Conservation (phyloP, 2,797 vertebrate species). For the Amazona finschi region DNA sequence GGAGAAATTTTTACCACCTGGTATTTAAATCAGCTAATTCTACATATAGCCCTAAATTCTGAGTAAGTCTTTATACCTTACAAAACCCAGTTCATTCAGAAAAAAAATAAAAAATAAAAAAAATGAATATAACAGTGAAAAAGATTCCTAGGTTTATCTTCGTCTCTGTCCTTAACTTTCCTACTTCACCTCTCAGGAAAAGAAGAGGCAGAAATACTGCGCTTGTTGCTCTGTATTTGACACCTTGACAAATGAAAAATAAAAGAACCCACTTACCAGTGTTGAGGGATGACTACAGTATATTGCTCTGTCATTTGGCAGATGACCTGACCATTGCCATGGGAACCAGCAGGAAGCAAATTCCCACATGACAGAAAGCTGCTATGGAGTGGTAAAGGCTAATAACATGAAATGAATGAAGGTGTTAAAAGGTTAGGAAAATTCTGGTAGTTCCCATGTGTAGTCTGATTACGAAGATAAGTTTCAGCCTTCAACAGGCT, state of each 20-base stretch:
- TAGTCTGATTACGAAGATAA: neutral
- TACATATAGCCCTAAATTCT: fast-evolving
- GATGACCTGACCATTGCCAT: slow-evolving; percentile 6
- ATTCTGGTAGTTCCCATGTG: neutral
- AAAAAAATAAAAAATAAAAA: neutral
- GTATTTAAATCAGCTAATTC: neutral
- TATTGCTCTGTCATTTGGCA: slow-evolving; percentile 4
- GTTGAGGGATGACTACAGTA: neutral
- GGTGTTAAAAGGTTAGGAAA: slow-evolving; percentile 31
- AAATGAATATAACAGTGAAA: neutral
- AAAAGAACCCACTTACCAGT: slow-evolving; percentile 3
- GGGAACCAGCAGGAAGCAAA: slow-evolving; percentile 25
- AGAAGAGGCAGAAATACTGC: neutral
- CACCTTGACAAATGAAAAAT: slow-evolving; percentile 26
- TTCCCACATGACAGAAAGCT: neutral
- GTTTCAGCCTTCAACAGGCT: neutral
- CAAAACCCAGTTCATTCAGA: neutral
- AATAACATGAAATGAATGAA: slow-evolving; percentile 6
- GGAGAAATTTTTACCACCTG: neutral
- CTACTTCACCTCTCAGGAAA: neutral
- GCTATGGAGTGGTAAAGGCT: neutral
- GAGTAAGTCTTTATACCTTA: neutral
- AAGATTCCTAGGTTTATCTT: neutral
- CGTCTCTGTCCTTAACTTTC: neutral
- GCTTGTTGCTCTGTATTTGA: neutral